These are phyloP conservation scores for Oreochromis niloticus DNA, from an alignment of 2,113 vertebrate genomes.

Conservation along the genomic window DNA sequence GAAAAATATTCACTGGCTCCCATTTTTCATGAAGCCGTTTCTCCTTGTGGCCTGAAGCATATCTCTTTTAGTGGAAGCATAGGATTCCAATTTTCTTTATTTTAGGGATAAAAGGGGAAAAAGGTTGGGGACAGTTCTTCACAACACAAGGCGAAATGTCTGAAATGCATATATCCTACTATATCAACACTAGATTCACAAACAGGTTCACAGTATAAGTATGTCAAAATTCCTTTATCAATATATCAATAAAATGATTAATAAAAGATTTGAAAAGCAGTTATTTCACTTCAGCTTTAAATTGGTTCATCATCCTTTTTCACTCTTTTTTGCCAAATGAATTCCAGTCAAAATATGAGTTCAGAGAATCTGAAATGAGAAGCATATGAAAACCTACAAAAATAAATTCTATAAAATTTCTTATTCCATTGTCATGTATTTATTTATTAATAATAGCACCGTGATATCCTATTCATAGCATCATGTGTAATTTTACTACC, in stretches of 20 bases:
- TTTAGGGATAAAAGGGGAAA: not conserved
- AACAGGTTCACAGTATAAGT: not conserved
- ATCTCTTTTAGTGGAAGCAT: not conserved
- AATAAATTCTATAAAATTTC: not conserved
- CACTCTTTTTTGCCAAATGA: not conserved
- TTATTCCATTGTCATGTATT: not conserved
- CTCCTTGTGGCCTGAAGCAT: not conserved
- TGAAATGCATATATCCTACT: not conserved
- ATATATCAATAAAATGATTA: not conserved
- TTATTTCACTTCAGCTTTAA: not conserved
- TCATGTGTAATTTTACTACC: not conserved
- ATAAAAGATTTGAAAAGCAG: not conserved
- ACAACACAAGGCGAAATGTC: not conserved
- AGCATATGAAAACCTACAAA: not conserved
- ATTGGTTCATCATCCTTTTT: not conserved
- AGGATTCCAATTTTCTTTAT: not conserved
- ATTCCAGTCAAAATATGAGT: not conserved
- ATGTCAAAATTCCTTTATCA: not conserved
- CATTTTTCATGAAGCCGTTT: not conserved
- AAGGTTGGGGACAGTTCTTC: not conserved
- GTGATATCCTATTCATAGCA: not conserved
- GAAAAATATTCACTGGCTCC: not conserved
- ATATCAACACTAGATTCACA: not conserved
- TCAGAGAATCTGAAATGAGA: not conserved
- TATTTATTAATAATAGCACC: not conserved